Evolutionary conservation across 2,797 vertebrate genomes (phyloP), one percentile per base, ranked within the genome.

Genomic region (Hydrolagus colliei): DNA sequence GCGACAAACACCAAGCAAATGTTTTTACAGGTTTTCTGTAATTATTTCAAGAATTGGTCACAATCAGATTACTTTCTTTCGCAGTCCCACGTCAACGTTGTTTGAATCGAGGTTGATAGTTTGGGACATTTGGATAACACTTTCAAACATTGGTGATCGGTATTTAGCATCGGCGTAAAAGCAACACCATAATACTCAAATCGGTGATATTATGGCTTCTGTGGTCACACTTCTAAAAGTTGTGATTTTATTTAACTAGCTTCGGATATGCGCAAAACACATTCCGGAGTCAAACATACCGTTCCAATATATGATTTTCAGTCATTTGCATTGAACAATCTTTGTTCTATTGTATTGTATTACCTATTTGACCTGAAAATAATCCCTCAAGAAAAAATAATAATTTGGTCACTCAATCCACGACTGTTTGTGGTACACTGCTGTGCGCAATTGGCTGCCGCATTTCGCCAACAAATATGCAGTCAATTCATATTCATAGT

Each of bases 61-160:
- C 65, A 84, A 84, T 84, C 79, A 84, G 68, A 84, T 67, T 68
- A 71, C 65, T 84, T 84, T 84, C 79, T 6, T 67, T 84, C 71
- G 79, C 68, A 10, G 32, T 84, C 32, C 79, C 79, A 71, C 71
- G 63, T 52, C 41, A 52, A 52, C 41, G 41, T 52, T 52, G 41
- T 52, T 52, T 84, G 52, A 68, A 68, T 82, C 65, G 35, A 35
- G 16, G 18, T 10, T 71, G 18, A 68, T 71, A 35, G 79, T 84
- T 84, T 10, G 52, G 79, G 71, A 84, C 79, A 71, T 84, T 71
- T 9, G 65, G 27, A 4, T 3, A 82, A 67, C n/a, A 20, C 74
- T 18, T 8, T 75, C 14, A 59, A 16, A 22, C 13, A 68, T 35
- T 35, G 14, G 41, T 6, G 41, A 18, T 32, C 67, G 13, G 16